Evolutionary conservation across 2,888 invertebrate species (phyloP), one percentile per base, ranked within the genome.

Genomic region (Nomada hirtipes): DNA sequence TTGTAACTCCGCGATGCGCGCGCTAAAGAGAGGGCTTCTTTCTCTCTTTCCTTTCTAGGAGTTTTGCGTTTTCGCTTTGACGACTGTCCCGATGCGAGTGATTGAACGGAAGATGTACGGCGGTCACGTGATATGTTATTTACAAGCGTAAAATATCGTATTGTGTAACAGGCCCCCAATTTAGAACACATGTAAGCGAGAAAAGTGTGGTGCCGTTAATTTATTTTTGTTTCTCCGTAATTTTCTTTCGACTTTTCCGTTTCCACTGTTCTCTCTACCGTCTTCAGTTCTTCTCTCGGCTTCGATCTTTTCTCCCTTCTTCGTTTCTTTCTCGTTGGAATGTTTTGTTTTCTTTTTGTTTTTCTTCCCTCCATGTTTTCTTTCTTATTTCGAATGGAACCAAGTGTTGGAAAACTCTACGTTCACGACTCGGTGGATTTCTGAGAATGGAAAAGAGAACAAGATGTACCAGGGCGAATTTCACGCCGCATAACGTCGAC

Each of bases 41-140:
- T 84, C 79, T 84, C 80, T 75, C 73, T 80, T 81, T 80, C 73
- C 70, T 78, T 72, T 65, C 70, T 20, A 67, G 65, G 52, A 20
- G n/a, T 77, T 67, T 73, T 79, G 79, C 73, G 82, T 85, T 86
- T 83, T 64, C 81, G 84, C 79, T 15, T 84, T 78, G 65, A 85
- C 88, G 82, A 86, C 85, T 88, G 78, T 86, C 88, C 88, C 88
- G 87, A 86, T 78, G 87, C 87, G 87, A 86, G 79, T 77, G 87
- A 89, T 84, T 85, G 77, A 61, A 87, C 83, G 81, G 85, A 87
- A 79, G 80, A 88, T 86, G 82, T 83, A 91, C 88, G 90, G 90
- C 91, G 92, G 90, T 92, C 91, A 92, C 90, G 91, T 92, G 91
- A 92, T 93, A 92, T 90, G 87, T 89, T 88, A 87, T 85, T 86